Percentiles rank a stretch among this genome's conserved stretches.
Conservation (phyloP, 2,888 invertebrate species). For the Emmelina monodactyla region DNA sequence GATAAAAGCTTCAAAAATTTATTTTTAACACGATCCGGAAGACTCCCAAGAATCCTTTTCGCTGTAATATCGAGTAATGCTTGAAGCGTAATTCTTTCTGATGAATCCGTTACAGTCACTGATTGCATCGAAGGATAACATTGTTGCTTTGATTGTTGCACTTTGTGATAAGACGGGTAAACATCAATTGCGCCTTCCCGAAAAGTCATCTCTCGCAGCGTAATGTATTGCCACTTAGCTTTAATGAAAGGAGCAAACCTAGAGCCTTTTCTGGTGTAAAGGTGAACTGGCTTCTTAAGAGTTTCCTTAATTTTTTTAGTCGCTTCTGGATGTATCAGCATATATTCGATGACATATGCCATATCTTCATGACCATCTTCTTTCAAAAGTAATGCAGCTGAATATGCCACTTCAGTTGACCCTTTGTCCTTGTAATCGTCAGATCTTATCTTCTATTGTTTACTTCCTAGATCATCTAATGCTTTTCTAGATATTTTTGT, state of each 20-base stretch:
- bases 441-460: slow-evolving; percentile 3
- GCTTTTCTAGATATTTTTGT: slow-evolving; percentile 2
- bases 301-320: slow-evolving; percentile 1
- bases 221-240: slow-evolving; percentile 6
- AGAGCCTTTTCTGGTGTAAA: not conserved
- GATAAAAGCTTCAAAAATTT: slow-evolving; percentile 6
- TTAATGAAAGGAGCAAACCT: not conserved
- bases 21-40: slow-evolving; percentile 7
- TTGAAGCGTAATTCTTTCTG: slow-evolving; percentile 11
- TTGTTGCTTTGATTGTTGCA: slow-evolving; percentile 6
- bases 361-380: slow-evolving; percentile 2
- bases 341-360: slow-evolving; percentile 6
- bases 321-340: slow-evolving; percentile 6
- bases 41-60: not conserved
- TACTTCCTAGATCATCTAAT: slow-evolving; percentile 3
- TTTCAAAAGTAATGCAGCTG: slow-evolving; percentile 4
- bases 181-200: slow-evolving; percentile 3
- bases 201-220: slow-evolving; percentile 4
- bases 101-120: slow-evolving; percentile 11
- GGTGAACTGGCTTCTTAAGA: not conserved
- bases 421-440: not conserved
- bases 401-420: slow-evolving; percentile 2
- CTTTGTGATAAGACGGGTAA: slow-evolving; percentile 6
- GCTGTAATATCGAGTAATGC: slow-evolving; percentile 11
- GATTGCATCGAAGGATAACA: slow-evolving; percentile 10